These are phyloP conservation scores for Torymus texanus DNA, from an alignment of 2,888 invertebrate genomes.

Conservation along the genomic window DNA sequence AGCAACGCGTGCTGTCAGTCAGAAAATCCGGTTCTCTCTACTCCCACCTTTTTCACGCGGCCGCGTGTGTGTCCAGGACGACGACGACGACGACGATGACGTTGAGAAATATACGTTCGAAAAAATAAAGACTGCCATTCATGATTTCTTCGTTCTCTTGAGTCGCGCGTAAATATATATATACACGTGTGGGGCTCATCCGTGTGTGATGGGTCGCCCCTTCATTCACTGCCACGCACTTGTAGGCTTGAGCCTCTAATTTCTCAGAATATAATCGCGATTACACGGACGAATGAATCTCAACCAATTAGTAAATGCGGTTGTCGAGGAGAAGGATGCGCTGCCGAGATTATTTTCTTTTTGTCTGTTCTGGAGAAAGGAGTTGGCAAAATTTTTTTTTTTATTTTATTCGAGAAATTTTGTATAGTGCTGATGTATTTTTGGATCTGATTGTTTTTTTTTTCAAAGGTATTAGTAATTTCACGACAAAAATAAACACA, in stretches of 20 bases:
- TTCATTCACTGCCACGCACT: no score
- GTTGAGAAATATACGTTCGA: slow-evolving; percentile 14
- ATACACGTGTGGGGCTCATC: background rate
- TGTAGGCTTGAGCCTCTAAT: slow-evolving; percentile 21
- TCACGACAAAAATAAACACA: no score
- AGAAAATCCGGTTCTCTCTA: slow-evolving; percentile 14
- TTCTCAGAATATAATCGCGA: slow-evolving; percentile 27
- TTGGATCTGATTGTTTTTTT: no score
- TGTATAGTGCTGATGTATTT: no score
- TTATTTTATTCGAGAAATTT: background rate
- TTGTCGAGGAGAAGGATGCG: background rate
- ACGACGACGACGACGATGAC: slow-evolving; percentile 29
- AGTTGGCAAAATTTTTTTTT: background rate
- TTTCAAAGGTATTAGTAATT: no score
- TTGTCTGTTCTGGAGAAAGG: no score
- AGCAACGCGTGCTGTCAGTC: slow-evolving; percentile 28
- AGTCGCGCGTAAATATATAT: no score
- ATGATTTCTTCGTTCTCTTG: background rate
- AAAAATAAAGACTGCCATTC: slow-evolving; percentile 44
- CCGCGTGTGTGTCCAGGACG: background rate
- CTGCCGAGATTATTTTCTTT: background rate
- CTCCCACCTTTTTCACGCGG: background rate
- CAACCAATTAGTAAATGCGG: background rate
- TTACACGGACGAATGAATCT: slow-evolving; percentile 57
- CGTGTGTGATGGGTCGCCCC: background rate